Conservation (phyloP, 2,797 vertebrate genomes). For the Fringilla coelebs region DNA sequence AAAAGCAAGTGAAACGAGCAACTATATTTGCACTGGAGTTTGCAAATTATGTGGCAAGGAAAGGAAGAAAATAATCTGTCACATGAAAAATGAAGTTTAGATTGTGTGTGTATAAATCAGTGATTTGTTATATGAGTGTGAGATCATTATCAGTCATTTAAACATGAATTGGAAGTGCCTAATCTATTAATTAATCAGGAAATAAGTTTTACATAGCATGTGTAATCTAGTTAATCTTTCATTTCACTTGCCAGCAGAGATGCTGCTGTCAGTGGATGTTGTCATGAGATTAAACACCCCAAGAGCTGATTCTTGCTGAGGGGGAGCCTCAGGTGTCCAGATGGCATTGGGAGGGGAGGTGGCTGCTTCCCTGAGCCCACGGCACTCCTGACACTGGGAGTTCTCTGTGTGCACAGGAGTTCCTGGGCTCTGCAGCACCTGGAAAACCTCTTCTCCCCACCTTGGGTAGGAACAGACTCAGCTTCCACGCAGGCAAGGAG, state of each 20-base stretch:
- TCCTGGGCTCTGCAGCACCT: not conserved
- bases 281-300: not conserved
- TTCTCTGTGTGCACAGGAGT: not conserved
- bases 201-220: conserved; percentile 5
- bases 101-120: conserved; percentile 9
- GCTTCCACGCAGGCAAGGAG: not conserved
- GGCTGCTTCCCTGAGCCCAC: not conserved
- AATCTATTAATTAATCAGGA: conserved; percentile 56
- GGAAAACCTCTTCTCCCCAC: not conserved
- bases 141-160: conserved; percentile 50
- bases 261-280: not conserved
- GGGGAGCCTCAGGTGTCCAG: not conserved
- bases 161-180: conserved; percentile 25
- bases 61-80: conserved; percentile 57
- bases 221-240: conserved; percentile 51
- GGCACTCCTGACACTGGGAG: not conserved
- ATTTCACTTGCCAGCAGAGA: conserved; percentile 23
- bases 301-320: not conserved
- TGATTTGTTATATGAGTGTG: not conserved
- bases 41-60: conserved; percentile 51
- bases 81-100: conserved; percentile 47
- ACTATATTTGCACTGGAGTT: conserved; percentile 8
- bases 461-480: not conserved
- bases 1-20: conserved; percentile 14
- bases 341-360: not conserved